Conservation (phyloP, 1,140 invertebrate species). For the Drosophila sucinea region DNA sequence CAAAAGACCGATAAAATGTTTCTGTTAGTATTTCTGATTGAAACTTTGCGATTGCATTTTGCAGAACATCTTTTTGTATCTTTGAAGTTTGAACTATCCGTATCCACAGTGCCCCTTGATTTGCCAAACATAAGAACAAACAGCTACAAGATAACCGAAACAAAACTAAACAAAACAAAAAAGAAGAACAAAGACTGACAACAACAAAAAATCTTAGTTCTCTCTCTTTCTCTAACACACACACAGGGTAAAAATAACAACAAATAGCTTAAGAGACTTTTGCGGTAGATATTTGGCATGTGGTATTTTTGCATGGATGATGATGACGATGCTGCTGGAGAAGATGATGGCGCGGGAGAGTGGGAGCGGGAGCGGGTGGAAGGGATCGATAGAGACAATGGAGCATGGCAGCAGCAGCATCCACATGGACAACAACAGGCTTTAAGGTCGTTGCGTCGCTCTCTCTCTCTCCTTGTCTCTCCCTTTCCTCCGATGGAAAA, state of each 20-base stretch:
- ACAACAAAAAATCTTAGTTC: not conserved
- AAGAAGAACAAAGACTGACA: not conserved
- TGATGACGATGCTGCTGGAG: conserved; percentile 2
- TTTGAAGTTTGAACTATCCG: not conserved
- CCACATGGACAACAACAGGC: conserved; percentile 14
- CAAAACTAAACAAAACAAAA: conserved; percentile 12
- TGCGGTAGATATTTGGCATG: conserved; percentile 13
- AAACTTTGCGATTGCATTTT: too few relatives aligned
- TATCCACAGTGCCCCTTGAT: not conserved
- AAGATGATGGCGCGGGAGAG: conserved; percentile 8
- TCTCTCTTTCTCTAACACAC: not conserved
- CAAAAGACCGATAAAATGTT: too few relatives aligned
- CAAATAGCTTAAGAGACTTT: conserved; percentile 25
- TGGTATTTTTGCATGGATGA: conserved; percentile 18
- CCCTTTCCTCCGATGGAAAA: conserved; percentile 1
- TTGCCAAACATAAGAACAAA: conserved; percentile 18
- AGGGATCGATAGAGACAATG: conserved; percentile 12
- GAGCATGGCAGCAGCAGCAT: conserved; percentile 3
- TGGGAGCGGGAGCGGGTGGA: not conserved
- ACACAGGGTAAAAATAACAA: conserved; percentile 8
- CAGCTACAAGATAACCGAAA: conserved; percentile 21
- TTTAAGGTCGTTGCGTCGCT: conserved; percentile 45
- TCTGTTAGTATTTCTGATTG: too few relatives aligned
- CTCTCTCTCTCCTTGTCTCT: conserved; percentile 7
- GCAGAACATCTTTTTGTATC: not conserved